These are phyloP conservation scores for Leptarthrus brevirostris DNA, from an alignment of 2,888 invertebrate species.

Conservation along the genomic window DNA sequence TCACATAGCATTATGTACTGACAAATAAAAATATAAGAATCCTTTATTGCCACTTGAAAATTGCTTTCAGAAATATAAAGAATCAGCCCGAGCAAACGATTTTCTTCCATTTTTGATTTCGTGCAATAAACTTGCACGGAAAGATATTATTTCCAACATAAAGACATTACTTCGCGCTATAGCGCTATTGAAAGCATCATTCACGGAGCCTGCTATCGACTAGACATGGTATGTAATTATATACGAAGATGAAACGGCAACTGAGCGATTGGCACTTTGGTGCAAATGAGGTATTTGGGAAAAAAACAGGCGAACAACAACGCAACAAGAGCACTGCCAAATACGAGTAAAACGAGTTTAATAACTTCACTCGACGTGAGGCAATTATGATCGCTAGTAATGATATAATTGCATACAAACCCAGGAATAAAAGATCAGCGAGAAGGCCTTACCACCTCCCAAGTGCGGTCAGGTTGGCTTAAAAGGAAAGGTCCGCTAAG, in stretches of 20 bases:
- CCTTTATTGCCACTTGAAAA: not conserved
- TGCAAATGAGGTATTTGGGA: constrained; percentile 36
- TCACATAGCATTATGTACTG: too few relatives aligned
- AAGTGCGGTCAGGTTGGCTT: constrained; percentile 15
- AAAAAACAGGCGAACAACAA: not conserved
- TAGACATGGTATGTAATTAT: constrained; percentile 36
- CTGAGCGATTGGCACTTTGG: constrained; percentile 38
- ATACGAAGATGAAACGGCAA: constrained; percentile 40
- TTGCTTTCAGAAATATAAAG: not conserved
- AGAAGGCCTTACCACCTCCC: not conserved
- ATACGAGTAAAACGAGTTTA: constrained; percentile 39
- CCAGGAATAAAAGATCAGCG: not conserved
- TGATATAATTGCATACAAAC: constrained; percentile 45
- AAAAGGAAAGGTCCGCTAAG: constrained; percentile 9
- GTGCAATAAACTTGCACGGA: constrained; percentile 10
- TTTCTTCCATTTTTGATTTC: not conserved
- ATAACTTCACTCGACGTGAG: constrained; percentile 49
- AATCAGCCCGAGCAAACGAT: not conserved
- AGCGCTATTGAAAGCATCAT: constrained; percentile 46
- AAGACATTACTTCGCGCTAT: constrained; percentile 44
- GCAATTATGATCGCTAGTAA: constrained; percentile 49
- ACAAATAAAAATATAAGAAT: too few relatives aligned
- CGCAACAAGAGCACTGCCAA: constrained; percentile 27
- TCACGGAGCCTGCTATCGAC: constrained; percentile 28
- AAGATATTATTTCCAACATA: constrained; percentile 25